Conservation (phyloP, 1,140 invertebrate genomes). For the Neotoxoptera formosana region DNA sequence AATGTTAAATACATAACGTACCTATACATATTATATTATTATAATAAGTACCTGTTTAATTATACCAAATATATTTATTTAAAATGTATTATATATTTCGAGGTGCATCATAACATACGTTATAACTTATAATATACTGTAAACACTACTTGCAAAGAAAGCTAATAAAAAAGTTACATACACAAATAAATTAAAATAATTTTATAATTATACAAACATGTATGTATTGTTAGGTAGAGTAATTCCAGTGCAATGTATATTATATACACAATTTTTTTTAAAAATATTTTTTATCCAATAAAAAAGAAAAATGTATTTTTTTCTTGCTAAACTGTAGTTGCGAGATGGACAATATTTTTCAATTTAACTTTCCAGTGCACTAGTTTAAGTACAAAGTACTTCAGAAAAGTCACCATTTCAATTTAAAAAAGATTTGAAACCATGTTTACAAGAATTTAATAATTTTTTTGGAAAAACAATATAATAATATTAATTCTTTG, state of each 20-base stretch:
- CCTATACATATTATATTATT: background rate
- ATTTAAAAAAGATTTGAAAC: background rate
- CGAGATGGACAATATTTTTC: background rate
- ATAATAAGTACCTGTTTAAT: background rate
- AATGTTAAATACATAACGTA: background rate
- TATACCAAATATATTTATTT: background rate
- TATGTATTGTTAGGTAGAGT: too few relatives aligned
- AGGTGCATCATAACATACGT: background rate
- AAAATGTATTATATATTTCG: background rate
- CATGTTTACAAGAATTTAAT: background rate
- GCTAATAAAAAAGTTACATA: too few relatives aligned
- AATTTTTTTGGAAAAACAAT: too few relatives aligned
- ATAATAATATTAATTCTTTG: background rate
- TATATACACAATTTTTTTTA: too few relatives aligned
- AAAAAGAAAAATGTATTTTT: background rate
- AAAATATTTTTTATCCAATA: background rate
- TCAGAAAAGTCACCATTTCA: background rate
- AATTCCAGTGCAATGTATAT: too few relatives aligned
- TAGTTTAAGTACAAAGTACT: background rate
- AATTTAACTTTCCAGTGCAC: background rate
- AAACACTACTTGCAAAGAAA: too few relatives aligned
- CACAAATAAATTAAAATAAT: too few relatives aligned
- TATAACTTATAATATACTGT: too few relatives aligned
- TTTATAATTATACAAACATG: too few relatives aligned
- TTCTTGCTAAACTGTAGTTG: background rate